Conservation (phyloP, 2,113 vertebrate species). For the Silurus asotus region DNA sequence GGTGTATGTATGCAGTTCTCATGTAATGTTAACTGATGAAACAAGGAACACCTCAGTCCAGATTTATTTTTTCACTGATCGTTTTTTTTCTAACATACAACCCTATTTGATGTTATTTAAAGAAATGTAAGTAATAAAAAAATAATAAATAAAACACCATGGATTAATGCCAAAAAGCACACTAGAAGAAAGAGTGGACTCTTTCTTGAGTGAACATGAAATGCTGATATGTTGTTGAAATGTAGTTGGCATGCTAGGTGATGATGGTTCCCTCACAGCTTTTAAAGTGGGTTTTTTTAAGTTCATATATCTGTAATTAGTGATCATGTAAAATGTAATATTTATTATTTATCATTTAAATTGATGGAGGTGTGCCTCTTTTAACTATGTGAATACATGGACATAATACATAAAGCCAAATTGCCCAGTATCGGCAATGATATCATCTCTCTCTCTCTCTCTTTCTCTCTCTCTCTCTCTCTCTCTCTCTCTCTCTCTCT, state of each 20-base stretch:
- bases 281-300: not conserved
- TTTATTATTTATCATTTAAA: not conserved
- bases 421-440: not conserved
- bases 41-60: too few species aligned
- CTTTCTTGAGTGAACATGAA: too few species aligned
- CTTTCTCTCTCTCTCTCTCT: not conserved
- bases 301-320: not conserved
- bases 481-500: not conserved
- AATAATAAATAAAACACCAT: too few species aligned
- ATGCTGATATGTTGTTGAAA: not conserved
- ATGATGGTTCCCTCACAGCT: not conserved
- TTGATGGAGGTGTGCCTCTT: not conserved
- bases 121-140: too few species aligned
- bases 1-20: too few species aligned
- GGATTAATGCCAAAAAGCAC: too few species aligned
- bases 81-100: too few species aligned
- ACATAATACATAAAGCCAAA: not conserved
- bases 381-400: not conserved
- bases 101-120: too few species aligned
- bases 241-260: not conserved
- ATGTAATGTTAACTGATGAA: too few species aligned
- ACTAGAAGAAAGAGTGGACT: too few species aligned
- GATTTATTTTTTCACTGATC: too few species aligned
- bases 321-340: not conserved
- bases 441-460: not conserved